Conservation (phyloP, 1,140 invertebrate genomes). For the Planococcus citri region DNA sequence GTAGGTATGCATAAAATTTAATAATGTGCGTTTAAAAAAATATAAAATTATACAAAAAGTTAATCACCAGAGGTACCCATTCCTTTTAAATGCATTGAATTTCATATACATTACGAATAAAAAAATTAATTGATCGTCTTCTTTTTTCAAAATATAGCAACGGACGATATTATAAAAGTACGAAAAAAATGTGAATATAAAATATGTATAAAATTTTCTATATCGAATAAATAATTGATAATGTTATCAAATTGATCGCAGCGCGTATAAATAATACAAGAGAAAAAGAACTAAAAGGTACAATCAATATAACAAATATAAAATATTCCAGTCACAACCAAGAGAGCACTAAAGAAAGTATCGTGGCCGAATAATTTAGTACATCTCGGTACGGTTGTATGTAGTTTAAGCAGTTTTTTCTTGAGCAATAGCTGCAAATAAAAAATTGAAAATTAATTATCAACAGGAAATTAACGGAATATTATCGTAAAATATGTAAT, state of each 20-base stretch:
- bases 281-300: neutral
- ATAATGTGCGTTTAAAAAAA: neutral
- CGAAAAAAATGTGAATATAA: neutral
- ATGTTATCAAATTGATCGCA: neutral
- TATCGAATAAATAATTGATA: neutral
- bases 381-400: conserved; percentile 13
- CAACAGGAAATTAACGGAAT: neutral
- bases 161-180: neutral
- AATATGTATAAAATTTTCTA: neutral
- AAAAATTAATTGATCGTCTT: neutral
- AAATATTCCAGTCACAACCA: neutral
- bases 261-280: conserved; percentile 7
- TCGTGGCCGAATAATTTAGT: neutral
- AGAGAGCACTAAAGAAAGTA: conserved; percentile 11
- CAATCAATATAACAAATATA: conserved; percentile 6
- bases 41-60: neutral
- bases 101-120: neutral
- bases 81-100: neutral
- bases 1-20: neutral
- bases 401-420: conserved; percentile 49
- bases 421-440: conserved; percentile 45
- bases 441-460: conserved; percentile 19
- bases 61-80: neutral
- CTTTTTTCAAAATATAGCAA: neutral
- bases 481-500: no score